Evolutionary conservation across 2,113 vertebrate genomes (phyloP).

Genomic region (Podilymbus podiceps): DNA sequence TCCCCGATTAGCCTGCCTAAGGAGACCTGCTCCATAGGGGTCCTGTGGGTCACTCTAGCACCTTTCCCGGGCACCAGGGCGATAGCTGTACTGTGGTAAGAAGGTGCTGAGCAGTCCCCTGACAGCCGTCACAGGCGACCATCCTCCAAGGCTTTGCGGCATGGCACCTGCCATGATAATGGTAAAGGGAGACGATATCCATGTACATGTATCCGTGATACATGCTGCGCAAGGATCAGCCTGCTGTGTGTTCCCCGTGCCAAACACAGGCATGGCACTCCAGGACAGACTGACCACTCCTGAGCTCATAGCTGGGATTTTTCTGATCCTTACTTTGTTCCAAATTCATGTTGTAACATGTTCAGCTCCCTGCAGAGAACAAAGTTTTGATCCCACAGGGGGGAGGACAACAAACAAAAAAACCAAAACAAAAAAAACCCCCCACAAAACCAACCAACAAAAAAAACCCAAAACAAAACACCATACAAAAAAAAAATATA

Average conservation of each 20-base stretch:
- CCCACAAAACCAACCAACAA: too few relatives aligned
- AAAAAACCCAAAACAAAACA: too few relatives aligned
- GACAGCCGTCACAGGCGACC: neutral
- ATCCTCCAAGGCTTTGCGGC: neutral
- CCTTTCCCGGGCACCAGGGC: neutral
- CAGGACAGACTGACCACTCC: neutral
- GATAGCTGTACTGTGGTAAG: neutral
- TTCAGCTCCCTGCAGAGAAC: neutral
- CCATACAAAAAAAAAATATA: too few relatives aligned
- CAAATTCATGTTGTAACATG: neutral
- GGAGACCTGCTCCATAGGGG: neutral
- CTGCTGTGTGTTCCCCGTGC: neutral
- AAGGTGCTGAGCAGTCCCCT: neutral
- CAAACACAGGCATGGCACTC: neutral
- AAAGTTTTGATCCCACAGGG: neutral
- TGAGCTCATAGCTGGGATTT: conserved; percentile 8
- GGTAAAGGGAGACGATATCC: neutral
- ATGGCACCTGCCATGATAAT: neutral
- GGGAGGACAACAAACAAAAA: too few relatives aligned
- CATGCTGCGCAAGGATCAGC: neutral
- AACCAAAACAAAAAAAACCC: too few relatives aligned
- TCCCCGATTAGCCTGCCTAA: neutral
- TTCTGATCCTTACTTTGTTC: conserved; percentile 4
- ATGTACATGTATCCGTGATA: too few relatives aligned
- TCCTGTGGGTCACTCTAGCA: neutral